Conservation (phyloP, 2,888 invertebrate genomes). For the Pollenia griseotomentosa region DNA sequence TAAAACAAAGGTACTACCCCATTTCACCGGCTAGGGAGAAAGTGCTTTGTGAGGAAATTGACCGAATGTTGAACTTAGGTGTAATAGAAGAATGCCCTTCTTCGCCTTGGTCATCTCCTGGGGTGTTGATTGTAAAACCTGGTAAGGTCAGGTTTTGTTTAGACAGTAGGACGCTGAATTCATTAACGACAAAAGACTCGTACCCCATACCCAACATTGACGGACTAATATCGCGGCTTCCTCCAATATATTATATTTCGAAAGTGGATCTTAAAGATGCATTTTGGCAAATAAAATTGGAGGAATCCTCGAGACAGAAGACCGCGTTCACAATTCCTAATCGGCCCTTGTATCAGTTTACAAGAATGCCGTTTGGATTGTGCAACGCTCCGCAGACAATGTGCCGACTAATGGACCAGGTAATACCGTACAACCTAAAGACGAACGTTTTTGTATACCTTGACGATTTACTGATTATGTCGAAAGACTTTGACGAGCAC, state of each 20-base stretch:
- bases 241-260: constrained; percentile 35
- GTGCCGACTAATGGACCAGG: constrained; percentile 33
- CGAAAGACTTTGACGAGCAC: constrained; percentile 14
- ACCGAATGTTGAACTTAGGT: constrained; percentile 25
- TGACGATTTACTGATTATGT: constrained; percentile 9
- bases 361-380: no score
- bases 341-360: background rate
- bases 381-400: background rate
- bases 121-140: background rate
- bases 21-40: constrained; percentile 17
- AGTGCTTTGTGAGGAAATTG: background rate
- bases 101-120: constrained; percentile 10
- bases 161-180: constrained; percentile 14
- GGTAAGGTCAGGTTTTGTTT: constrained; percentile 10
- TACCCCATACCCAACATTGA: constrained; percentile 14
- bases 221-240: constrained; percentile 34
- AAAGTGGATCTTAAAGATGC: constrained; percentile 4
- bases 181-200: background rate
- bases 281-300: constrained; percentile 29
- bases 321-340: constrained; percentile 39
- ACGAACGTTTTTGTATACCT: constrained; percentile 27
- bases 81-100: constrained; percentile 12
- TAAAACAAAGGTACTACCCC: constrained; percentile 27
- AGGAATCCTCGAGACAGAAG: background rate
- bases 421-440: constrained; percentile 21